Evolutionary conservation across 37 sponge, comb jelly and placozoan species (phyloP), one percentile per base, ranked within the genome.

Genomic region (Halisarca cf. caerulea): DNA sequence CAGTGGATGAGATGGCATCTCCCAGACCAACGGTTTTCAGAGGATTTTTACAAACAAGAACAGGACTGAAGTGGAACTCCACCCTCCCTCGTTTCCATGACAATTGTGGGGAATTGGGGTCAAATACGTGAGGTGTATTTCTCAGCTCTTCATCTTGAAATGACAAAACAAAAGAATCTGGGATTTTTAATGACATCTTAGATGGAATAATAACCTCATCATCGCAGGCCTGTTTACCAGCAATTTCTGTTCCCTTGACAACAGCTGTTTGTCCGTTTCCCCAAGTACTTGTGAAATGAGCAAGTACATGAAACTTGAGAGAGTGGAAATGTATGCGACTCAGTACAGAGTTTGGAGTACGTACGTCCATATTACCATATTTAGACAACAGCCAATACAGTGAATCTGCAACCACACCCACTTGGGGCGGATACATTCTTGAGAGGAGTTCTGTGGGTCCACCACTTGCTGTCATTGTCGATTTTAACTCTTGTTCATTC

Each of bases 1-100:
- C 98, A 0, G 87, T 78, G 15, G 94, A 70, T 9, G 96, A 95
- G 33, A 97, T 95, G 18, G 98, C 96, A 72, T 97, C 98, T 23
- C 98, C 98, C 14, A 97, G 83, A 0, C 98, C 98, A 3, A 97
- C 98, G 36, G 98, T 97, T 54, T 92, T 92, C 23, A 83, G 43
- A 18, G 98, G 98, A 27, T 80, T 57, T 47, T 81, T 90, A 80
- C 98, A 97, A 0, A 97, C 93, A 35, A 95, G 78, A 24, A 97
- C 98, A 28, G 98, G 98, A 41, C 82, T 91, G 36, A 96, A 44
- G 41, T 75, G 45, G 44, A 83, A 91, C 4, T 75, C 58, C 30
- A 94, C 60, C 0, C 84, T 75, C 0, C 45, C 90, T 81, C 95
- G 86, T 11, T 43, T 17, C 96, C 96, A 96, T 43, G 86, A 59